Conservation (phyloP, 1,140 invertebrate species). For the Stegodyphus mimosarum region DNA sequence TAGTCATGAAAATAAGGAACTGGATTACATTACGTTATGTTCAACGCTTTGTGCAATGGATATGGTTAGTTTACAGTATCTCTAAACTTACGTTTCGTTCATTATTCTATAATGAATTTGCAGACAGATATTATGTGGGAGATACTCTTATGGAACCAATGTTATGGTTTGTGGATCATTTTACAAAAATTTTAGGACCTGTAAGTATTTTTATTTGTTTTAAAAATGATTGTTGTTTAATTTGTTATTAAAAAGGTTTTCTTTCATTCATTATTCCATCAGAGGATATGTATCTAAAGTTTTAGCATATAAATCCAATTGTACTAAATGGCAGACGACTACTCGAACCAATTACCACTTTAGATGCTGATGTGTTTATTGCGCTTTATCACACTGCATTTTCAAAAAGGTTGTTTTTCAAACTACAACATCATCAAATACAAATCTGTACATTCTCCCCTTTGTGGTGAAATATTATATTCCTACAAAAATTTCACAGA, state of each 20-base stretch:
- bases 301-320: not conserved
- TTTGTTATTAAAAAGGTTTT: not conserved
- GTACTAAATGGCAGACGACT: too few species aligned
- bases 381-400: too few species aligned
- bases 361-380: too few species aligned
- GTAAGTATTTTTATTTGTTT: constrained; percentile 72
- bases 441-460: too few species aligned
- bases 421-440: too few species aligned
- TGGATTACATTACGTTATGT: constrained; percentile 6
- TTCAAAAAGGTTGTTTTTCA: too few species aligned
- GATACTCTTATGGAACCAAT: constrained; percentile 91
- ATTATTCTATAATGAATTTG: constrained; percentile 63
- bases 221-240: not conserved
- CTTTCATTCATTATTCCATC: not conserved
- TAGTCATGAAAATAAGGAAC: constrained; percentile 10
- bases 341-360: too few species aligned
- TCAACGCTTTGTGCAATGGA: not conserved
- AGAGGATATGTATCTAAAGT: not conserved
- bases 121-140: constrained; percentile 79
- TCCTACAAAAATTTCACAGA: too few species aligned
- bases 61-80: constrained; percentile 27
- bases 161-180: constrained; percentile 95
- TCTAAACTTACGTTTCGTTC: constrained; percentile 30
- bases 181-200: constrained; percentile 84
- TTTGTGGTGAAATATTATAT: too few species aligned